Evolutionary conservation across 1,140 invertebrate species (phyloP).

Genomic region (Aculops lycopersici): DNA sequence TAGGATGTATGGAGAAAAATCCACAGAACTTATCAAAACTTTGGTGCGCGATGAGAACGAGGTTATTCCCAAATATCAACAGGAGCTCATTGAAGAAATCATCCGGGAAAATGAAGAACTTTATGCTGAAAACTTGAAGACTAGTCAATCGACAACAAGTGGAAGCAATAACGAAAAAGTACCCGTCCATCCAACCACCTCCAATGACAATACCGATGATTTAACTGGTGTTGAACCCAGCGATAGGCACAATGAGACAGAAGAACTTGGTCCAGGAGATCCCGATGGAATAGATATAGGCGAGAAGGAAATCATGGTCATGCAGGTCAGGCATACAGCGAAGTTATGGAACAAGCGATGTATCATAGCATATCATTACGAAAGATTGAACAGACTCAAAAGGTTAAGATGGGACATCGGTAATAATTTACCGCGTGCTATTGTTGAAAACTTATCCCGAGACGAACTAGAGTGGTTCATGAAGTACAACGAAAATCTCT

Average conservation of each 20-base stretch:
- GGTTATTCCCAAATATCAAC: slow-evolving; percentile 3
- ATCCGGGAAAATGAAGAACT: slow-evolving; percentile 38
- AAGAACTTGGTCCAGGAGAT: slow-evolving; percentile 17
- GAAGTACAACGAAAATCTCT: slow-evolving; percentile 50
- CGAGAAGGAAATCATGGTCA: slow-evolving; percentile 17
- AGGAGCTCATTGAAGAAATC: slow-evolving; percentile 18
- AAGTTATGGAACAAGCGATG: slow-evolving; percentile 62
- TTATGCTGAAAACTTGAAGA: slow-evolving; percentile 31
- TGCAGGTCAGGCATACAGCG: slow-evolving; percentile 46
- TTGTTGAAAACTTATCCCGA: slow-evolving; percentile 41
- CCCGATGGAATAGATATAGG: background rate
- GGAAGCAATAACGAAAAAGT: too few species aligned
- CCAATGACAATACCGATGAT: too few species aligned
- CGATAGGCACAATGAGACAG: background rate
- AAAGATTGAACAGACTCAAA: slow-evolving; percentile 39
- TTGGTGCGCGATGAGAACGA: slow-evolving; percentile 4
- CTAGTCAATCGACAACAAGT: too few species aligned
- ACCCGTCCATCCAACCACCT: too few species aligned
- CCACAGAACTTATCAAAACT: slow-evolving; percentile 4
- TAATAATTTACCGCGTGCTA: slow-evolving; percentile 47
- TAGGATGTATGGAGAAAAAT: slow-evolving; percentile 7
- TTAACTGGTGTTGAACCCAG: too few species aligned
- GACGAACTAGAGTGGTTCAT: slow-evolving; percentile 54
- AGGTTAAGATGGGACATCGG: slow-evolving; percentile 73
- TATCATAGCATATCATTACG: slow-evolving; percentile 49